Conservation (phyloP, 2,888 invertebrate genomes). For the Glaucopsyche alexis region DNA sequence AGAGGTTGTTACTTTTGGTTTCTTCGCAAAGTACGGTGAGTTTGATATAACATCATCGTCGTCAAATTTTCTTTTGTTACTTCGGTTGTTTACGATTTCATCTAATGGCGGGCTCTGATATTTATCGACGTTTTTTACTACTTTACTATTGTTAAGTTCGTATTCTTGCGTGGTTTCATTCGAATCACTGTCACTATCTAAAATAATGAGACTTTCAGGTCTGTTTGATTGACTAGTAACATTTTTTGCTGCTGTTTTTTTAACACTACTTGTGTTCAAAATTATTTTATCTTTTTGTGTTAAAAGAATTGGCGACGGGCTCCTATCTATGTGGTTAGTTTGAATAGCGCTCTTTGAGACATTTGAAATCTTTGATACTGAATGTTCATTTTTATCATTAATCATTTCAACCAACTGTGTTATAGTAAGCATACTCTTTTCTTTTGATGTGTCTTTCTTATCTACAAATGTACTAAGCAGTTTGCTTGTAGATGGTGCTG, state of each 20-base stretch:
- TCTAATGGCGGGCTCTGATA: constrained; percentile 27
- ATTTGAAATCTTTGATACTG: constrained; percentile 35
- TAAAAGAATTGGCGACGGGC: constrained; percentile 61
- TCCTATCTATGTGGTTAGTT: constrained; percentile 44
- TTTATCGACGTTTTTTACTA: constrained; percentile 33
- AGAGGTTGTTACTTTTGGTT: constrained; percentile 51
- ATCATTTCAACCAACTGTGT: constrained; percentile 73
- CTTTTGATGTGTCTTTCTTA: constrained; percentile 46
- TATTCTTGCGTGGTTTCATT: constrained; percentile 54
- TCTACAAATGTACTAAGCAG: constrained; percentile 20
- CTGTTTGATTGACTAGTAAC: constrained; percentile 13
- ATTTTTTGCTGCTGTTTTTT: constrained; percentile 16
- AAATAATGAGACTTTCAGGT: constrained; percentile 50
- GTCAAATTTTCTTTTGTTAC: constrained; percentile 54
- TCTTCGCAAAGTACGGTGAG: constrained; percentile 69
- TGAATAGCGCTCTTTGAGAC: constrained; percentile 29
- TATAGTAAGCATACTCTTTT: constrained; percentile 68
- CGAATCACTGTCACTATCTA: constrained; percentile 67
- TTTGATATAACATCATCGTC: constrained; percentile 48
- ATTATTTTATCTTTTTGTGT: constrained; percentile 55
- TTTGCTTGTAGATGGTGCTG: constrained; percentile 34
- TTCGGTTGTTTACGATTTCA: constrained; percentile 39
- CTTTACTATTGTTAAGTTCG: constrained; percentile 43
- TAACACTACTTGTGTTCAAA: constrained; percentile 35
- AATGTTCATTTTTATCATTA: constrained; percentile 52